Evolutionary conservation across 2,113 vertebrate genomes (phyloP).

Genomic region (Oxygymnocypris stewartii): DNA sequence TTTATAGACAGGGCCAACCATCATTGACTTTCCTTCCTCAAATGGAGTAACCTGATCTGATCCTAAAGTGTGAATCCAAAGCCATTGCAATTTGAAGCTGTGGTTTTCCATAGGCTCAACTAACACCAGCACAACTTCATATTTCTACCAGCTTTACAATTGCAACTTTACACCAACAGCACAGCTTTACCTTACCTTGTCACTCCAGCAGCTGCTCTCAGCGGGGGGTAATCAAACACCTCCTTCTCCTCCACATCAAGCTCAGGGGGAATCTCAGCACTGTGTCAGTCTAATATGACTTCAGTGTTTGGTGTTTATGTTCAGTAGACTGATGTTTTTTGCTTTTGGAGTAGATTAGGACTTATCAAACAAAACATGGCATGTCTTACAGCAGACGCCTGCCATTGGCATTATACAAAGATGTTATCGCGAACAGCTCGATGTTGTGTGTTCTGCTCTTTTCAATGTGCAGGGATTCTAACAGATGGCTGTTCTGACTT

Average conservation of each 20-base stretch:
- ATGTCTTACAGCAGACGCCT: neutral
- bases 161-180: constrained; percentile 35
- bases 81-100: constrained; percentile 9
- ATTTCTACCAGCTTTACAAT: constrained; percentile 30
- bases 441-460: neutral
- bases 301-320: neutral
- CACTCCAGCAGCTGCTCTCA: constrained; percentile 33
- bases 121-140: neutral
- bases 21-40: neutral
- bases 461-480: neutral
- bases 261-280: neutral
- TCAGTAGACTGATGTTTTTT: neutral
- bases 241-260: constrained; percentile 20
- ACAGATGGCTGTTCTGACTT: constrained; percentile 23
- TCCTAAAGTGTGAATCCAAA: constrained; percentile 26
- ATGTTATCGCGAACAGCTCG: neutral
- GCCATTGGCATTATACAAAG: neutral
- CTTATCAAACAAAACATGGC: neutral
- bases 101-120: constrained; percentile 19
- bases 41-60: constrained; percentile 8
- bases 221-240: constrained; percentile 15
- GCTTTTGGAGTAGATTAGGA: neutral
- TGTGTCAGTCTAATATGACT: neutral
- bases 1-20: neutral
- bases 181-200: constrained; percentile 24